A percentile compares a stretch with the other conserved stretches of the same genome.
Evolutionary conservation across 2,113 vertebrate genomes (phyloP).

Genomic region (Salvelinus fontinalis): DNA sequence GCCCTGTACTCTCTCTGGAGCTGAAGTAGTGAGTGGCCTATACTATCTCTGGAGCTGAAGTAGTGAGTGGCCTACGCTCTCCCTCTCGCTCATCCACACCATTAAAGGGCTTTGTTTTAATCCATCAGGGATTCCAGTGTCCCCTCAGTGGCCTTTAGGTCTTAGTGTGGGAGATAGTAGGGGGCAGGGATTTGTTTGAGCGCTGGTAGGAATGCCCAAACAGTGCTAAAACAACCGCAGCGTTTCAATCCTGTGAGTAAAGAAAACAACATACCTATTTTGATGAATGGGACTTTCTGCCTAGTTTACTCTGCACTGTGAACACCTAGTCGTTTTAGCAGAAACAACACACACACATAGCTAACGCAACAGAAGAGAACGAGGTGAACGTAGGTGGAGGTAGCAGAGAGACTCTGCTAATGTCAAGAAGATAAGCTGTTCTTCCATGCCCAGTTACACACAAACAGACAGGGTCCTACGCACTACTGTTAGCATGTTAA

Average conservation of each 20-base stretch:
- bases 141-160: constrained; percentile 30
- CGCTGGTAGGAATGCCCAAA: constrained; percentile 57
- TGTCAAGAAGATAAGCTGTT: not conserved
- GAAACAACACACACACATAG: constrained; percentile 15
- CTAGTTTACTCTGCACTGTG: constrained; percentile 19
- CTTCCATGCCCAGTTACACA: not conserved
- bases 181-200: constrained; percentile 41
- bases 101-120: constrained; percentile 68
- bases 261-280: constrained; percentile 69
- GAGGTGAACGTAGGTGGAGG: not conserved
- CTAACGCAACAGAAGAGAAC: not conserved
- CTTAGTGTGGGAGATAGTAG: constrained; percentile 47
- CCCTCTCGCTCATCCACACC: constrained; percentile 55
- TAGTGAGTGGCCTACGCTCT: not conserved
- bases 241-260: constrained; percentile 48
- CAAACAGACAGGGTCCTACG: not conserved
- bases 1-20: too few species aligned
- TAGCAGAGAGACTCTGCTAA: not conserved
- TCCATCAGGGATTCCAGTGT: constrained; percentile 49
- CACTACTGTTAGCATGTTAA: too few species aligned
- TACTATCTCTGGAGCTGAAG: constrained; percentile 14
- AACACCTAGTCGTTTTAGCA: constrained; percentile 61
- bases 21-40: constrained; percentile 29
- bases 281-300: constrained; percentile 71
- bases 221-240: constrained; percentile 51